Base-by-base conservation (phyloP, 2,888 invertebrate species). In the Drosophila fulvimacula region DNA sequence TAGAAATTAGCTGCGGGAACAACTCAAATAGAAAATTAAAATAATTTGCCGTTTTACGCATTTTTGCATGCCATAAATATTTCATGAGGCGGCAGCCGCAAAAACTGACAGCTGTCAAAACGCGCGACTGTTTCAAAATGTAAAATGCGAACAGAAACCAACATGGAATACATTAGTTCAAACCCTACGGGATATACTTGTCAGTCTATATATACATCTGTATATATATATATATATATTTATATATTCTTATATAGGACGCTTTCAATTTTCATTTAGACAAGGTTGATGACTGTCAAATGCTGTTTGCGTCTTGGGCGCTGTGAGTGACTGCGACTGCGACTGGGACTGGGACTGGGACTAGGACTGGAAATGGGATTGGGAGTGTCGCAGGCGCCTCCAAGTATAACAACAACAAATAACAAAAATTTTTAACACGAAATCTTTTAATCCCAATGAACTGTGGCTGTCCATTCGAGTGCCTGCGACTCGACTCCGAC, bases 361-460 rank as follows among this genome's bases (percentile, higher is more conserved):
- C 58, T 13, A 58, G 7, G 7, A 30, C 30, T 30, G 30, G 27
- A 6, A n/a, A n/a, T n/a, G n/a, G 3, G 21, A 2, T 0, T 17
- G 69, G 56, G 66, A 60, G 61, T 13, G 61, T 73, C 73, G 59
- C 76, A 65, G 51, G 69, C 76, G 62, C 62, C 61, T n/a, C 74
- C 70, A 56, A 70, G 65, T 69, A 61, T 67, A 70, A 30, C 7
- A 30, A 30, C 85, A 77, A 79, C 80, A 89, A 87, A 78, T 77
- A 82, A 84, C 76, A 46, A 85, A 80, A 76, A 76, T 57, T 81
- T 88, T 73, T 74, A 84, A 75, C 65, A 70, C 75, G 48, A 81
- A 89, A 90, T 88, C 88, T 89, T 78, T 89, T 89, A 89, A 89
- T 84, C 90, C 90, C 84, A 82, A 79, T 89, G 90, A 90, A 87